Evolutionary conservation across 2,113 vertebrate species (phyloP).

Genomic region (Lota lota): DNA sequence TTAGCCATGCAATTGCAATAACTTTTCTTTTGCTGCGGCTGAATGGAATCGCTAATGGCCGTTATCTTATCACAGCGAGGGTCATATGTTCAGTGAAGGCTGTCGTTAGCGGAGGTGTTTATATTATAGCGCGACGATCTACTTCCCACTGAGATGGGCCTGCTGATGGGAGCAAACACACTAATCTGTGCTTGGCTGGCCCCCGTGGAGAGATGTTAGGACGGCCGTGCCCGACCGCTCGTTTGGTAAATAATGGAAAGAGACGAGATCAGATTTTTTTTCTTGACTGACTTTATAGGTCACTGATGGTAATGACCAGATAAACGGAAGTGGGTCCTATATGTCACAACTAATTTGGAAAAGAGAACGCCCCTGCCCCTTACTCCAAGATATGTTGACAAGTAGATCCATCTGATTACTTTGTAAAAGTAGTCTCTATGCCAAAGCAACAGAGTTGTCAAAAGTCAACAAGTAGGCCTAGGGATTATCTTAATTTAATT

Average conservation of each 20-base stretch:
- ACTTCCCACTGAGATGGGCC: constrained; percentile 73
- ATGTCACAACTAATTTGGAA: constrained; percentile 9
- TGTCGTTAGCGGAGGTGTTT: constrained; percentile 68
- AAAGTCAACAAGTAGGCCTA: constrained; percentile 68
- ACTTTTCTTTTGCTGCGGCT: constrained; percentile 36
- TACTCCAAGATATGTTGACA: constrained; percentile 50
- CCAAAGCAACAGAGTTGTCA: constrained; percentile 55
- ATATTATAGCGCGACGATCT: constrained; percentile 66
- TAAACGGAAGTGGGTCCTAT: constrained; percentile 9
- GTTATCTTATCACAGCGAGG: constrained; percentile 62
- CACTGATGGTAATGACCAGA: background rate
- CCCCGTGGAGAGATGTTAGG: background rate
- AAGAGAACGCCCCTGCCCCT: constrained; percentile 3
- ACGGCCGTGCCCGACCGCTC: too few species aligned
- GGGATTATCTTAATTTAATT: constrained; percentile 94
- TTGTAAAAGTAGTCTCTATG: constrained; percentile 27
- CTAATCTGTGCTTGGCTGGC: constrained; percentile 76
- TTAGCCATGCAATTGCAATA: constrained; percentile 62
- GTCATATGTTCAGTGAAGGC: constrained; percentile 53
- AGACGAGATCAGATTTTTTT: too few species aligned
- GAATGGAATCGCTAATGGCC: constrained; percentile 72
- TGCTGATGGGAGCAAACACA: constrained; percentile 75
- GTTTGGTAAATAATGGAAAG: too few species aligned
- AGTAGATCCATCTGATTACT: constrained; percentile 86
- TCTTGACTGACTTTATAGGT: too few species aligned